Conservation (phyloP, 2,888 invertebrate species). For the Oxyteleia sp. region DNA sequence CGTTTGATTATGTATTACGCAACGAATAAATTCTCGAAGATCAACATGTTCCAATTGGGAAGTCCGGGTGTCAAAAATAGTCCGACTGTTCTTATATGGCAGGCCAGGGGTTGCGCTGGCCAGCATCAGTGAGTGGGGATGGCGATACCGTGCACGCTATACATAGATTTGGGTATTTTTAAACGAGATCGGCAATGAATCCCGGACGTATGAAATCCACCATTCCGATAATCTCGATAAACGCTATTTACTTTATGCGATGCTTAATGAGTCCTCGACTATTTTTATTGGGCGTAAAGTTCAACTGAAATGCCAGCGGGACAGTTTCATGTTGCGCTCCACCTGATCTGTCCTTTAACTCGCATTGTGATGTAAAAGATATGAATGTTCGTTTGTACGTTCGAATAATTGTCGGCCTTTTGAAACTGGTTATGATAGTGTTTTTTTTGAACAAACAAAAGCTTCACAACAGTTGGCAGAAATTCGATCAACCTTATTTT, state of each 20-base stretch:
- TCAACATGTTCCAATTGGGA: conserved; percentile 76
- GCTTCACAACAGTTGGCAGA: conserved; percentile 55
- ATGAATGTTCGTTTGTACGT: conserved; percentile 49
- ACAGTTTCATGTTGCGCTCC: conserved; percentile 13
- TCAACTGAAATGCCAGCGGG: conserved; percentile 30
- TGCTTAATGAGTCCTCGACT: conserved; percentile 38
- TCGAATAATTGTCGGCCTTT: conserved; percentile 23
- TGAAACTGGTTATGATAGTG: conserved; percentile 30
- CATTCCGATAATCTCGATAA: conserved; percentile 44
- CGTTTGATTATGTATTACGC: conserved; percentile 60
- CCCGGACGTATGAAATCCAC: conserved; percentile 62
- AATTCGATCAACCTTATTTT: conserved; percentile 43
- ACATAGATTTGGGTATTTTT: conserved; percentile 85
- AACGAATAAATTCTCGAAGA: conserved; percentile 58
- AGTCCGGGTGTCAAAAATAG: conserved; percentile 85
- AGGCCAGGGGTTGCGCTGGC: conserved; percentile 83
- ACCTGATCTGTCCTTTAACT: background rate
- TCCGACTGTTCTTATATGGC: conserved; percentile 86
- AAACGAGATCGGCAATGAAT: conserved; percentile 75
- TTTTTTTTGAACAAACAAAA: conserved; percentile 51
- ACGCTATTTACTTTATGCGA: conserved; percentile 27
- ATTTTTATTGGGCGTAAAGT: conserved; percentile 35
- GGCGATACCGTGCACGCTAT: conserved; percentile 74
- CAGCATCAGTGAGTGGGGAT: conserved; percentile 60
- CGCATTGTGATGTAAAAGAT: conserved; percentile 14